phyloP scores from a whole-genome alignment of 1,140 invertebrate genomes.

The Rhopalosiphum padi region DNA sequence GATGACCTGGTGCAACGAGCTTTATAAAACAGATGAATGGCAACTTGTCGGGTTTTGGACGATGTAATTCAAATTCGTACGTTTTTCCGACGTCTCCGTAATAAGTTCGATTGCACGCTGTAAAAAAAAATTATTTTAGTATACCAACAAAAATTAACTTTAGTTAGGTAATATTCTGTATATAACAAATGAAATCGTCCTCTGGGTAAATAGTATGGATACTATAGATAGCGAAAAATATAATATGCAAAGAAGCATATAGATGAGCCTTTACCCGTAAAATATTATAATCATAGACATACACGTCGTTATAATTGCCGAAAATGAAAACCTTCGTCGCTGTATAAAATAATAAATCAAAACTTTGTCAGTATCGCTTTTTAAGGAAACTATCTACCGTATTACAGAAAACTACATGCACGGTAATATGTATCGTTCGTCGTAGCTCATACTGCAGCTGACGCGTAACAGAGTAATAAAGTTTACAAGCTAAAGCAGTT shows the following conservation, averaged over 20 bases:
- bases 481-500: not conserved
- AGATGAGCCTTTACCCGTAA: not conserved
- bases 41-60: conserved; percentile 80
- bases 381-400: not conserved
- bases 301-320: not conserved
- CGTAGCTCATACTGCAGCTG: not conserved
- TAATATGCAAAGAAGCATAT: not conserved
- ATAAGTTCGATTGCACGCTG: conserved; percentile 87
- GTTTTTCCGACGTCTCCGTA: conserved; percentile 83
- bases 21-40: conserved; percentile 86
- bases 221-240: too few species aligned
- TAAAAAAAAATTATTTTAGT: conserved; percentile 62
- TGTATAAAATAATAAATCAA: not conserved
- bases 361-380: not conserved
- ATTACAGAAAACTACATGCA: not conserved
- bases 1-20: conserved; percentile 81
- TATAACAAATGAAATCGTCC: not conserved
- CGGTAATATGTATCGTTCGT: not conserved
- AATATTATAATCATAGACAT: not conserved
- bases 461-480: conserved; percentile 5
- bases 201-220: not conserved
- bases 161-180: not conserved
- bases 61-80: conserved; percentile 80
- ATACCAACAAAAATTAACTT: not conserved
- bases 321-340: not conserved